phyloP scores from a whole-genome alignment of 2,113 vertebrate species.

The Cryptomyrus ogoouensis region DNA sequence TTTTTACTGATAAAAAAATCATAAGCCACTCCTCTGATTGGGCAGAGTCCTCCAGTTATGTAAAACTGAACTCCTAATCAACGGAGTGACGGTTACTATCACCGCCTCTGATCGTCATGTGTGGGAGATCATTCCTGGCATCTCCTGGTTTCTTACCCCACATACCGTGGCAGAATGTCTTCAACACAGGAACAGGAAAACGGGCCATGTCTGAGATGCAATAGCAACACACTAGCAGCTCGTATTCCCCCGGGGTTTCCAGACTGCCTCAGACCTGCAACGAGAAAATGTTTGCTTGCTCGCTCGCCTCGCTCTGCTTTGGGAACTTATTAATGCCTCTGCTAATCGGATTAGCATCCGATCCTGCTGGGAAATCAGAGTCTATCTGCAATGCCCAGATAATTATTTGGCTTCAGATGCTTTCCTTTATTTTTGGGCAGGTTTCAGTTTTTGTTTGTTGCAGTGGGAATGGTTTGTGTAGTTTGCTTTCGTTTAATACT shows the following conservation, averaged over 20 bases:
- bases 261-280: slow-evolving; percentile 44
- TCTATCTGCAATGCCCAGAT: slow-evolving; percentile 63
- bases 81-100: slow-evolving; percentile 18
- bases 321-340: slow-evolving; percentile 56
- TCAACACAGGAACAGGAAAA: not conserved
- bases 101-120: not conserved
- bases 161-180: not conserved
- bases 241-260: slow-evolving; percentile 37
- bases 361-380: slow-evolving; percentile 55
- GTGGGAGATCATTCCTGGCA: not conserved
- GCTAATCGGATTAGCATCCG: slow-evolving; percentile 67
- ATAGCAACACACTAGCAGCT: slow-evolving; percentile 11
- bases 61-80: slow-evolving; percentile 18
- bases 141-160: not conserved
- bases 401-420: slow-evolving; percentile 56
- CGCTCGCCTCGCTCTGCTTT: slow-evolving; percentile 42
- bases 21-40: slow-evolving; percentile 9
- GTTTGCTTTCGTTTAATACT: slow-evolving; percentile 10
- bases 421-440: slow-evolving; percentile 38
- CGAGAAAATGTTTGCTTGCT: slow-evolving; percentile 49
- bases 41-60: slow-evolving; percentile 18
- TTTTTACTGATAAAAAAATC: slow-evolving; percentile 6
- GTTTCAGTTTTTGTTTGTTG: slow-evolving; percentile 35
- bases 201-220: not conserved
- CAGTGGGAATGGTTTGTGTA: slow-evolving; percentile 31